These are phyloP conservation scores for Caenorhabditis panamensis DNA, from an alignment of 2,888 invertebrate genomes.

Conservation along the genomic window DNA sequence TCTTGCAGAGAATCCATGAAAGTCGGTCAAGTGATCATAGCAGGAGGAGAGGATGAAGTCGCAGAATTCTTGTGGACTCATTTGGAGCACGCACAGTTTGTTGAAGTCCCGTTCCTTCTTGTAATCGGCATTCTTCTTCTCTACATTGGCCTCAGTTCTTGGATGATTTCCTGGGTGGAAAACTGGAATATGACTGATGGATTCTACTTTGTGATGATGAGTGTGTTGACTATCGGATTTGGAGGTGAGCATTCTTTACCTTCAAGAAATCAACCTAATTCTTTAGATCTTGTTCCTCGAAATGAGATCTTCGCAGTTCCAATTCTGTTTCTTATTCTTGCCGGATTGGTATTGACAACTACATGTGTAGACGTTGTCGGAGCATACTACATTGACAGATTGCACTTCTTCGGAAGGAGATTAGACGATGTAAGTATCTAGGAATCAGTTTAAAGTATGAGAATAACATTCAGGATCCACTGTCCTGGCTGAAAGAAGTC, in stretches of 20 bases:
- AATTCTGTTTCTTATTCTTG: constrained; percentile 92
- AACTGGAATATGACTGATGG: constrained; percentile 86
- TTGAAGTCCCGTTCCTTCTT: constrained; percentile 78
- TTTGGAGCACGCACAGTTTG: constrained; percentile 80
- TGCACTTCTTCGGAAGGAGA: constrained; percentile 80
- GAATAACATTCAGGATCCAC: constrained; percentile 73
- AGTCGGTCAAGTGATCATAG: constrained; percentile 77
- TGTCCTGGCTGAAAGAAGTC: constrained; percentile 80
- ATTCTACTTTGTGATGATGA: constrained; percentile 97
- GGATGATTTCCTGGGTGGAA: constrained; percentile 71
- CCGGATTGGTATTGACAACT: constrained; percentile 94
- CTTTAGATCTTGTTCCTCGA: constrained; percentile 82
- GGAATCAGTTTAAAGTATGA: background rate
- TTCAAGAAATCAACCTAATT: background rate
- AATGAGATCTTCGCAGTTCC: constrained; percentile 92
- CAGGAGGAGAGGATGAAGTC: constrained; percentile 80
- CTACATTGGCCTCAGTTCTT: constrained; percentile 71
- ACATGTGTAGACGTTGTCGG: constrained; percentile 98
- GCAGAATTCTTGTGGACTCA: constrained; percentile 81
- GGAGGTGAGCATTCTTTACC: constrained; percentile 82
- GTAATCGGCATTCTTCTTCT: constrained; percentile 68
- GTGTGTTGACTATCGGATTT: constrained; percentile 94
- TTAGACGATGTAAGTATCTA: constrained; percentile 70
- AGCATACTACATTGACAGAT: constrained; percentile 82
- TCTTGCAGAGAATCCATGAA: constrained; percentile 63